These are phyloP conservation scores for Chrysemys picta DNA, from an alignment of 2,113 vertebrate genomes.

Conservation along the genomic window DNA sequence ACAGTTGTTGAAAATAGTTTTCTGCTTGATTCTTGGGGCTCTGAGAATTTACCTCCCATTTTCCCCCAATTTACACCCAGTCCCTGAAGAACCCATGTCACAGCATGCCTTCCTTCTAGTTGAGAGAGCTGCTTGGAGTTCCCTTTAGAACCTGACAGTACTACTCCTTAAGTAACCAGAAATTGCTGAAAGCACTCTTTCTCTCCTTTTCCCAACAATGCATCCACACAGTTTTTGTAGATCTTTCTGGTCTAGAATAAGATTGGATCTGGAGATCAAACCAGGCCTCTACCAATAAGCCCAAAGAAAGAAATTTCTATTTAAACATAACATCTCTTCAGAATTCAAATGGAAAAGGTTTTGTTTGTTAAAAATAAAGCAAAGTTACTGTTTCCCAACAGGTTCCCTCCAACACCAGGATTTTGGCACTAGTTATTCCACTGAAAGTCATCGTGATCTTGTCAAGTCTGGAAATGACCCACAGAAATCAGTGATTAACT, in stretches of 20 bases:
- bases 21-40: neutral
- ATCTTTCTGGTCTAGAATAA: neutral
- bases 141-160: neutral
- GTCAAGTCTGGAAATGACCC: slow-evolving; percentile 5
- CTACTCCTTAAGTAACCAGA: neutral
- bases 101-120: neutral
- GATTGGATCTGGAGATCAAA: neutral
- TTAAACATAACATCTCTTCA: neutral
- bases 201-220: neutral
- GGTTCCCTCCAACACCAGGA: neutral
- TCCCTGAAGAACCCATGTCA: neutral
- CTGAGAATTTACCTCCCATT: neutral
- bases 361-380: neutral
- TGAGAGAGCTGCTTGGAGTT: neutral
- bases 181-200: neutral
- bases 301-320: neutral
- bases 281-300: neutral
- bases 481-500: slow-evolving; percentile 80
- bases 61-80: neutral
- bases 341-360: neutral
- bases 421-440: neutral
- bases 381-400: neutral
- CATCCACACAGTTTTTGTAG: neutral
- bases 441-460: neutral
- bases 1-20: neutral